Percentiles rank a stretch among this genome's conserved stretches.
phyloP scores from a whole-genome alignment of 2,797 vertebrate genomes.

The Catamblyrhynchus diadema region DNA sequence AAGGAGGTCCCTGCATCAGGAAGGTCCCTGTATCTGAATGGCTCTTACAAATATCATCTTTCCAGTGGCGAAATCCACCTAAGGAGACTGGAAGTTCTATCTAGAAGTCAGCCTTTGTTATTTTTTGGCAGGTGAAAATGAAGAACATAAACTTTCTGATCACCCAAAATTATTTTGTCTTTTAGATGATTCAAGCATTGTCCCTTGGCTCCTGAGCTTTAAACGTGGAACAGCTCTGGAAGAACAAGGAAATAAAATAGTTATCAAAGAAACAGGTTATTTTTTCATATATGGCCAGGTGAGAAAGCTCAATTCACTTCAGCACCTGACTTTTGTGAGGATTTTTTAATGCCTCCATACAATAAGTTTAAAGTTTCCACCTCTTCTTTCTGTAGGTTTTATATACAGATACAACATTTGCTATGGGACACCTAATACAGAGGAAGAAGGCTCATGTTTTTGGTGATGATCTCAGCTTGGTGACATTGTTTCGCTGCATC shows the following conservation, averaged over 20 bases:
- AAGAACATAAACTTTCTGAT: not conserved
- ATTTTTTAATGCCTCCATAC: not conserved
- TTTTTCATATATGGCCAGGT: constrained; percentile 98
- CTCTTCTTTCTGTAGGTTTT: constrained; percentile 81
- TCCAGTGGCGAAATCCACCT: not conserved
- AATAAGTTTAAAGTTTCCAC: not conserved
- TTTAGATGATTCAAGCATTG: constrained; percentile 78
- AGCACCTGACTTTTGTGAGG: not conserved
- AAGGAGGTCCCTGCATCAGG: not conserved
- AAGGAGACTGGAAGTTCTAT: not conserved
- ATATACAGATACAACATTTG: constrained; percentile 86
- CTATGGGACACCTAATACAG: constrained; percentile 93
- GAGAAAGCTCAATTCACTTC: not conserved
- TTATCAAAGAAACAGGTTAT: constrained; percentile 89
- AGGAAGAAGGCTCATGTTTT: constrained; percentile 89
- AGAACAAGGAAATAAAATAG: constrained; percentile 82
- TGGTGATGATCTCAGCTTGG: constrained; percentile 86
- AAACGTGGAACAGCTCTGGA: constrained; percentile 87
- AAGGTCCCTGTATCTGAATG: not conserved
- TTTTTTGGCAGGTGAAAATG: not conserved
- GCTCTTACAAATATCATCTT: not conserved
- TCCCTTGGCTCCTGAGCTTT: constrained; percentile 92
- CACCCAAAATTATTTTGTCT: not conserved
- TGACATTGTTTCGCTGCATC: constrained; percentile 91
- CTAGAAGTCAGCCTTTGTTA: not conserved